Percentiles rank a stretch among this genome's conserved stretches.
Evolutionary conservation across 1,140 invertebrate genomes (phyloP).

Genomic region (Hyphantria cunea): DNA sequence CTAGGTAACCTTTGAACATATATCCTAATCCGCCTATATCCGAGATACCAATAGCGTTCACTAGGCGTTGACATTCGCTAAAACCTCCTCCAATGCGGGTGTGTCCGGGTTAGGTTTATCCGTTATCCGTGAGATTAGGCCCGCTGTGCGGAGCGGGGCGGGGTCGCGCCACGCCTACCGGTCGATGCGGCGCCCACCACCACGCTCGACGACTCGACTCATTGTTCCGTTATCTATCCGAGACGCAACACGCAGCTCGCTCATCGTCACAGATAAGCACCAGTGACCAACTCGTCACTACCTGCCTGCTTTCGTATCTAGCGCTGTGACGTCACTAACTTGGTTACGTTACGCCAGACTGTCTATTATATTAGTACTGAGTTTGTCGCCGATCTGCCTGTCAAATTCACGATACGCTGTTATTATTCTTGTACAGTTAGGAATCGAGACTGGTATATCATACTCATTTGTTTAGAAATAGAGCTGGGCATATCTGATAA

Average conservation of each 20-base stretch:
- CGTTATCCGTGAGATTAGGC: constrained; percentile 76
- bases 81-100: constrained; percentile 69
- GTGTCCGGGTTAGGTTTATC: constrained; percentile 68
- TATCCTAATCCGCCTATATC: constrained; percentile 75
- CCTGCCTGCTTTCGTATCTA: constrained; percentile 6
- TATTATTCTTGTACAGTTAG: constrained; percentile 8
- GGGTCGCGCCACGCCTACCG: constrained; percentile 72
- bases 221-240: constrained; percentile 72
- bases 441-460: no score
- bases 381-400: background rate
- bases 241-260: constrained; percentile 64
- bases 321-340: constrained; percentile 48
- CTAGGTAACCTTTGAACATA: constrained; percentile 30
- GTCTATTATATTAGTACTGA: constrained; percentile 14
- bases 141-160: constrained; percentile 66
- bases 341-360: constrained; percentile 18
- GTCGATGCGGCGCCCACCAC: constrained; percentile 65
- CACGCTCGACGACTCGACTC: constrained; percentile 38
- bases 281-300: constrained; percentile 40
- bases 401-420: background rate
- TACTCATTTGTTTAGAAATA: background rate
- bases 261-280: constrained; percentile 72
- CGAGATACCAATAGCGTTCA: constrained; percentile 68
- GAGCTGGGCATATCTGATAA: no score
- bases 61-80: constrained; percentile 61